Conservation (phyloP, 2,888 invertebrate species). For the Oscheius sp. region DNA sequence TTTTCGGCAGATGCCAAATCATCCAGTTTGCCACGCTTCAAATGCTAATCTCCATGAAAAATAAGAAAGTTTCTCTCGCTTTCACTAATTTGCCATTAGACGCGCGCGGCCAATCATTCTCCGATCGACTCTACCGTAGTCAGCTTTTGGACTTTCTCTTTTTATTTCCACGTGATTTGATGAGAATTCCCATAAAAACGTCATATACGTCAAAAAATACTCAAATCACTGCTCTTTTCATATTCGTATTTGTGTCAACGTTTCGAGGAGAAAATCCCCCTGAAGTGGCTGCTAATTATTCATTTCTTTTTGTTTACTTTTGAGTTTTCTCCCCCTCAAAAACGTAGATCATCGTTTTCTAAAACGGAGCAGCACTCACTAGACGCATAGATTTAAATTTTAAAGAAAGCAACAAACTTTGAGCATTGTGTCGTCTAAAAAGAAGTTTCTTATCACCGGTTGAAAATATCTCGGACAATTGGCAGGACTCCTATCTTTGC, state of each 20-base stretch:
- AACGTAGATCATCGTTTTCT: no score
- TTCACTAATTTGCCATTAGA: slow-evolving; percentile 19
- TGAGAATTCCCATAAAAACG: no score
- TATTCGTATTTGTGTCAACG: no score
- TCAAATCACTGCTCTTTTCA: no score
- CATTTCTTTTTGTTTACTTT: no score
- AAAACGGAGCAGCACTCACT: no score
- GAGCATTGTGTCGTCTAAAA: neutral
- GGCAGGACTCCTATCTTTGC: neutral
- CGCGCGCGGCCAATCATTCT: neutral
- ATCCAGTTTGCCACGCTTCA: slow-evolving; percentile 30
- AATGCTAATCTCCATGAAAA: slow-evolving; percentile 27
- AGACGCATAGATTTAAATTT: no score
- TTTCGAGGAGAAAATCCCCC: no score
- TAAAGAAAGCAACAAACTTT: neutral
- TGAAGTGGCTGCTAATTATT: no score
- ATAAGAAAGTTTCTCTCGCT: slow-evolving; percentile 24
- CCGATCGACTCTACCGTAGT: neutral
- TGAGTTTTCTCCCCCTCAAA: no score
- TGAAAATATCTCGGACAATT: neutral
- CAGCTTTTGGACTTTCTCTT: neutral
- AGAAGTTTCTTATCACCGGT: no score
- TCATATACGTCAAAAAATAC: no score
- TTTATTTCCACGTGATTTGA: neutral
- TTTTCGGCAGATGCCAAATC: slow-evolving; percentile 21